These are phyloP conservation scores for Pseudotriccus pelzelni DNA, from an alignment of 2,797 vertebrate genomes.

Conservation along the genomic window DNA sequence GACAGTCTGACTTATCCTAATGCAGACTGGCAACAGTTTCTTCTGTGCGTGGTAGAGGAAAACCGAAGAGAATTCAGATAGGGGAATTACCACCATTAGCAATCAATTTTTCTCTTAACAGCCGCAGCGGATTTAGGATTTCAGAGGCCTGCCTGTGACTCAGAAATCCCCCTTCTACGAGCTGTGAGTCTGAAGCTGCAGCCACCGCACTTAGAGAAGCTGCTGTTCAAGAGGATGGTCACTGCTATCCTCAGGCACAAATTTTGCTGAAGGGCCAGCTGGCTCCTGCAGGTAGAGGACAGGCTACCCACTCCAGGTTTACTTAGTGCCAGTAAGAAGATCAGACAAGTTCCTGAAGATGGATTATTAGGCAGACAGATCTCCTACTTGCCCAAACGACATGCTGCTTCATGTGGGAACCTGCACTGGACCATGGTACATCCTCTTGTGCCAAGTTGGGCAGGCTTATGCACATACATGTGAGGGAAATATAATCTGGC, in stretches of 20 bases:
- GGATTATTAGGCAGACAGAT: background rate
- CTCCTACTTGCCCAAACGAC: background rate
- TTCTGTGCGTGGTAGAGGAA: background rate
- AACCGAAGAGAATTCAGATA: constrained; percentile 39
- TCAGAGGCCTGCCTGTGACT: background rate
- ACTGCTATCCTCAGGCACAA: background rate
- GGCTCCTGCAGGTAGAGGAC: background rate
- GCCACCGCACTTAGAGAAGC: background rate
- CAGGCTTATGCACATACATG: background rate
- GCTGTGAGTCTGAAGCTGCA: background rate
- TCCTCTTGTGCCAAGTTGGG: background rate
- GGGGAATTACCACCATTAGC: constrained; percentile 43
- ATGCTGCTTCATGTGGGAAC: background rate
- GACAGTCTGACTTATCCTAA: constrained; percentile 38
- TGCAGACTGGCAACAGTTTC: constrained; percentile 47
- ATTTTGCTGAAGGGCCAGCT: background rate
- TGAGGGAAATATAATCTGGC: background rate
- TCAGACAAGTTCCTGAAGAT: background rate
- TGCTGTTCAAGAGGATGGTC: background rate
- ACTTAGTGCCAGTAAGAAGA: background rate
- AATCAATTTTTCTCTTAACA: constrained; percentile 50
- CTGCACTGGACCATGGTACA: background rate
- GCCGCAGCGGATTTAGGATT: background rate
- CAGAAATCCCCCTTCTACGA: background rate
- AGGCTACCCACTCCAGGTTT: background rate